These are phyloP conservation scores for Onychomys arenicola DNA, from an alignment of 2,797 vertebrate genomes.

Conservation along the genomic window DNA sequence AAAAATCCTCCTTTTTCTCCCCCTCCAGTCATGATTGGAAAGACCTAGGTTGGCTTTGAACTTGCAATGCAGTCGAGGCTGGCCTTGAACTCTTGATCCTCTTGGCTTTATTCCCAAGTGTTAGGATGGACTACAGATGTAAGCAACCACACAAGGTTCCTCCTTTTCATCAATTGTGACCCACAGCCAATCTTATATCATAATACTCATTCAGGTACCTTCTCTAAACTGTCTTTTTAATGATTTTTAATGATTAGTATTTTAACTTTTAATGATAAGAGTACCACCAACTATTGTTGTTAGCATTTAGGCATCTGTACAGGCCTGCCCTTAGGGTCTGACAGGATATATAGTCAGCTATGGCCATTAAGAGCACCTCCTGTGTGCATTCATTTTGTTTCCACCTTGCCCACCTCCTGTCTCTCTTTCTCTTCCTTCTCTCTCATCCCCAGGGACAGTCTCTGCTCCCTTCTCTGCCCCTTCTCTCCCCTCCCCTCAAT, in stretches of 20 bases:
- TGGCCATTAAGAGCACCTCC: too few relatives aligned
- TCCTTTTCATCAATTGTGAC: neutral
- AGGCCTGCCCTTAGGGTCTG: too few relatives aligned
- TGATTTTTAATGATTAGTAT: neutral
- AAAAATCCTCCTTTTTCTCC: neutral
- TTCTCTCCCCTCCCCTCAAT: too few relatives aligned
- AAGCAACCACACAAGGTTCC: neutral
- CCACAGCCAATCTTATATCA: neutral
- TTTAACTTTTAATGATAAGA: conserved; percentile 53
- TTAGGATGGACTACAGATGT: neutral
- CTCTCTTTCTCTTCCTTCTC: too few relatives aligned
- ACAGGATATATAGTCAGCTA: too few relatives aligned
- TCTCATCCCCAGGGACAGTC: too few relatives aligned
- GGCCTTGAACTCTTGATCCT: neutral
- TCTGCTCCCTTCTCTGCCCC: too few relatives aligned
- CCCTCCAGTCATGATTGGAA: too few relatives aligned
- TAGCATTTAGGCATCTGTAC: too few relatives aligned
- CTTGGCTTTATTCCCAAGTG: neutral
- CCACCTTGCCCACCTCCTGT: too few relatives aligned
- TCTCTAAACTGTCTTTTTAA: conserved; percentile 14
- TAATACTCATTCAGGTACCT: neutral
- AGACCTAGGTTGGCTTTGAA: neutral
- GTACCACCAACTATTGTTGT: neutral
- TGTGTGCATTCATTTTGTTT: too few relatives aligned
- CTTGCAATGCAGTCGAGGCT: neutral